A percentile compares a stretch with the other conserved stretches of the same genome.
Evolutionary conservation across 1,140 invertebrate species (phyloP).

Genomic region (Mya arenaria): DNA sequence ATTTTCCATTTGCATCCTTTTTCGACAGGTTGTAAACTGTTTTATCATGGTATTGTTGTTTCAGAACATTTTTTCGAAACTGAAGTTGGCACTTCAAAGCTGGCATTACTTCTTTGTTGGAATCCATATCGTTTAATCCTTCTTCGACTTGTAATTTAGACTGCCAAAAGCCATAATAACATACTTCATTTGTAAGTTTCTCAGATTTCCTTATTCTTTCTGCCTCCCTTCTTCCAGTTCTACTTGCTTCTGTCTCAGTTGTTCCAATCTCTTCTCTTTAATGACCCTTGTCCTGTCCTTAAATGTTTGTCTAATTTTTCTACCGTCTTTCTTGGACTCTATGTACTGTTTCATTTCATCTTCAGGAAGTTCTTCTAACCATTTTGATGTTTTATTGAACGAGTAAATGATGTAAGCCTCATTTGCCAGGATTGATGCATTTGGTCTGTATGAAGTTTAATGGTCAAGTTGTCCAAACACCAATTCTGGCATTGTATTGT

Average conservation of each 20-base stretch:
- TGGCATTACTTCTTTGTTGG: neutral
- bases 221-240: neutral
- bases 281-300: slow-evolving; percentile 22
- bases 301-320: slow-evolving; percentile 19
- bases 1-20: slow-evolving; percentile 17
- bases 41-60: slow-evolving; percentile 26
- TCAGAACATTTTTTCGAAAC: slow-evolving; percentile 40
- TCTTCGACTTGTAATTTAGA: neutral
- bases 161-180: slow-evolving; percentile 31
- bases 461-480: slow-evolving; percentile 27
- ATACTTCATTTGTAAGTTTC: slow-evolving; percentile 11
- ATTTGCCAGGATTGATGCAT: slow-evolving; percentile 12
- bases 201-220: slow-evolving; percentile 12
- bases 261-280: slow-evolving; percentile 15
- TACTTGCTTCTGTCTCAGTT: slow-evolving; percentile 1
- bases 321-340: slow-evolving; percentile 30
- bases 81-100: slow-evolving; percentile 23
- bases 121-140: neutral
- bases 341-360: slow-evolving; percentile 4
- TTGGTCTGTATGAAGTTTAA: slow-evolving; percentile 20
- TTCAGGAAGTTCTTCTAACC: slow-evolving; percentile 7
- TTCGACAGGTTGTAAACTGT: slow-evolving; percentile 3
- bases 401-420: slow-evolving; percentile 44
- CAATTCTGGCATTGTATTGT: slow-evolving; percentile 13
- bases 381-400: slow-evolving; percentile 28